A percentile compares a stretch with the other conserved stretches of the same genome.
Conservation (phyloP, 1,140 invertebrate species). For the Cheumatopsyche charites region DNA sequence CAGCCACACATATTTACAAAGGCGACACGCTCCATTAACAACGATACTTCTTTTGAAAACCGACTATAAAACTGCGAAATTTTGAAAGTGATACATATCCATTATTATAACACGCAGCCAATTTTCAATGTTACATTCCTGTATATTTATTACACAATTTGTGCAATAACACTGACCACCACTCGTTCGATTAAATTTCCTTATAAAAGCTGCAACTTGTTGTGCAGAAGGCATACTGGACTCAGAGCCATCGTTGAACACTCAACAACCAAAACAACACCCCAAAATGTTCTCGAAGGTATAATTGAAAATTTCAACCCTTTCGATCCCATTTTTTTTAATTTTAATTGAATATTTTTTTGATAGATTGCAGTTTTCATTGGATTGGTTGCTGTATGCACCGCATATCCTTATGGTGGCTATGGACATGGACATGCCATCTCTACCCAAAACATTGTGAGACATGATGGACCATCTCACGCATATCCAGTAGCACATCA, state of each 20-base stretch:
- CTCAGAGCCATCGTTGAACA: slow-evolving; percentile 5
- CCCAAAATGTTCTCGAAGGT: slow-evolving; percentile 29
- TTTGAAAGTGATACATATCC: slow-evolving; percentile 14
- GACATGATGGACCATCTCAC: slow-evolving; percentile 33
- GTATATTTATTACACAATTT: slow-evolving; percentile 14
- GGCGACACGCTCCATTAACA: slow-evolving; percentile 11
- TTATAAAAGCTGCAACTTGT: slow-evolving; percentile 17
- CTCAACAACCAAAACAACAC: slow-evolving; percentile 21
- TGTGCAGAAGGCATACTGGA: neutral
- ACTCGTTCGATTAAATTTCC: slow-evolving; percentile 16
- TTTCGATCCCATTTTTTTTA: neutral
- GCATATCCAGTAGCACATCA: slow-evolving; percentile 10
- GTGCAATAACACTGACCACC: slow-evolving; percentile 23
- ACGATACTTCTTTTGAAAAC: slow-evolving; percentile 11
- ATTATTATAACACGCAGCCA: slow-evolving; percentile 2
- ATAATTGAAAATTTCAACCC: slow-evolving; percentile 3
- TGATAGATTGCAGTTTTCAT: neutral
- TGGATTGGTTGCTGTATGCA: slow-evolving; percentile 7
- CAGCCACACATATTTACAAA: too few relatives aligned
- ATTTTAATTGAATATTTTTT: slow-evolving; percentile 1
- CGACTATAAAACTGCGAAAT: slow-evolving; percentile 14
- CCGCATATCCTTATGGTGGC: slow-evolving; percentile 16
- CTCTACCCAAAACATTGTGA: slow-evolving; percentile 30
- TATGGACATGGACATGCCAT: slow-evolving; percentile 32
- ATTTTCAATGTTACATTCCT: slow-evolving; percentile 36